Base-by-base conservation (phyloP, 2,888 invertebrate genomes). In the Caradrina kadenii region DNA sequence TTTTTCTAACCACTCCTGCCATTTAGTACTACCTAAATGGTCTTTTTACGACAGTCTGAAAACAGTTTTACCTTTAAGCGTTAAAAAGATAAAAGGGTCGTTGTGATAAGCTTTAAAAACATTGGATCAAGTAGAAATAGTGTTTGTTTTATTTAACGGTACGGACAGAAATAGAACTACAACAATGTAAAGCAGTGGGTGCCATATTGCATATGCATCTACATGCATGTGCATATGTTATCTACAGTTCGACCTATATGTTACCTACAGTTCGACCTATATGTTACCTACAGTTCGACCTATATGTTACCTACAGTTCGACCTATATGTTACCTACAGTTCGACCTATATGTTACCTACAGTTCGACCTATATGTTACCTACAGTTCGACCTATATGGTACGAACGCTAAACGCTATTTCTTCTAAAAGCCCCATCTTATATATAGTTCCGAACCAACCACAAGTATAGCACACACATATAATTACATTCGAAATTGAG, bases 401-500 rank as follows among this genome's bases (percentile, higher is more conserved):
- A 26, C 26, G 26, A 26, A 26, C 26, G 26, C 26, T 26, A 10
- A 54, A 11, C 17, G 1, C 13, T n/a, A 5, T 26, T 21, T 52
- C 31, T 48, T n/a, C 11, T 21, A 45, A 19, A 19, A 52, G 22
- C 0, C 0, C 11, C 22, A 26, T 42, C 10, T 22, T 19, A 42
- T 50, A 21, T 45, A 45, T 59, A 26, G 26, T 42, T 1, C 22
- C n/a, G 2, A 15, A 35, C 1, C 10, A 54, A 48, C 31, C 35
- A 56, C 0, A 8, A 17, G n/a, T 31, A 48, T 17, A 52, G 48
- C 26, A 26, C 26, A 52, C 1, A 60, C 50, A 50, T 26, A 11
- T n/a, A 60, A 73, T 73, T 59, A 55, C 49, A 35, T 56, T 39
- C 55, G 60, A 49, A 52, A 63, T 70, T 31, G 11, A 11, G 39